Base-by-base conservation (phyloP, 2,888 invertebrate species). In the Petrolisthes manimaculis region DNA sequence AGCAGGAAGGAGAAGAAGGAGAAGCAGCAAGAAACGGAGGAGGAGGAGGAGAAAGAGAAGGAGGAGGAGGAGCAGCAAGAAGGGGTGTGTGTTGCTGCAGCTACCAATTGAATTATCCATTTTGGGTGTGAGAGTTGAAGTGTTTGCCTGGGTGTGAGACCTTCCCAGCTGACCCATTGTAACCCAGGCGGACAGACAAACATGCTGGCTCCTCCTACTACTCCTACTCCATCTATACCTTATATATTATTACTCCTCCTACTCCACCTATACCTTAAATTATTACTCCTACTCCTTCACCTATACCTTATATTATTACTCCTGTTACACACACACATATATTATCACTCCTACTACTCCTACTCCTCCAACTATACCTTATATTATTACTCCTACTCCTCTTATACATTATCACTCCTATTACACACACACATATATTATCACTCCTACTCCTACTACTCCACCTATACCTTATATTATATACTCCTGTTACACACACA, bases 161-260 rank as follows among this genome's bases (percentile, higher is more conserved):
- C 77, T 53, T 61, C 84, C 78, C 84, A 84, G 84, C 84, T 84
- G 84, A 84, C 84, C 84, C 84, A 78, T 84, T 78, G 84, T 84
- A 78, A 55, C 85, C 61, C 51, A 79, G 75, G 54, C 85, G 56
- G 75, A 61, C 85, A 79, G 75, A 78, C 85, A 85, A 74, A 85
- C 85, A 85, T 79, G 6, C 85, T 37, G 37, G 37, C 37, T 37
- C 37, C 37, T 37, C 37, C 37, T n/a, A 80, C 24, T 71, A 83
- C 55, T 75, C 37, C 55, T 5, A n/a, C 37, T 37, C 37, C 37
- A 37, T 2, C 37, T 37, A 37, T 67, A 12, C 51, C n/a, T n/a
- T 51, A 21, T n/a, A 53, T n/a, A 4, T 53, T n/a, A n/a, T n/a
- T n/a, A 78, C 21, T 78, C 6, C 77, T 77, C 9, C 71, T 71